phyloP scores from a whole-genome alignment of 2,797 vertebrate species.

The Momotus momota region DNA sequence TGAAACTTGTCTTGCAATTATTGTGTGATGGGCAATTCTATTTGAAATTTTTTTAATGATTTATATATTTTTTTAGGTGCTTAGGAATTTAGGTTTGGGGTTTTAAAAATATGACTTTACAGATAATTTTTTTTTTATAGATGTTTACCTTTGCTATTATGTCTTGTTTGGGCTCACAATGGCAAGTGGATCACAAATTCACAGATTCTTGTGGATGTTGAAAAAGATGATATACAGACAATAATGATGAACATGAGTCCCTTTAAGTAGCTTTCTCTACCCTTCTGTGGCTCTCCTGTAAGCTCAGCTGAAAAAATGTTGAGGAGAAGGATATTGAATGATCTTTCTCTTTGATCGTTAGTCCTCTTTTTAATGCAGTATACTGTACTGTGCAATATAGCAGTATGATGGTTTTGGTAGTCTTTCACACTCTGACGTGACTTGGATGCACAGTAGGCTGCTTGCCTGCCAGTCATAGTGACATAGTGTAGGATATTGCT shows the following conservation, averaged over 20 bases:
- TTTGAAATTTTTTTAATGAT: not conserved
- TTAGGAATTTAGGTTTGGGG: not conserved
- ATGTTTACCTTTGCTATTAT: not conserved
- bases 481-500: accelerated
- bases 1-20: not conserved
- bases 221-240: not conserved
- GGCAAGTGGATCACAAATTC: not conserved
- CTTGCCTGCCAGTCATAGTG: accelerated
- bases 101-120: not conserved
- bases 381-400: not conserved
- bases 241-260: not conserved
- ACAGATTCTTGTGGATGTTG: not conserved
- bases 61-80: not conserved
- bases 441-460: not conserved
- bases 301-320: not conserved
- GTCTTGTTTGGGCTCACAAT: not conserved
- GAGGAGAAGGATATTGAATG: not conserved
- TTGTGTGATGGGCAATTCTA: not conserved
- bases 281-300: not conserved
- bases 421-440: not conserved
- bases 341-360: not conserved
- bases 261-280: not conserved
- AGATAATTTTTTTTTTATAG: not conserved
- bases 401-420: not conserved
- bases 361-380: not conserved